These are phyloP conservation scores for Argyresthia albistria DNA, from an alignment of 2,888 invertebrate species.

Conservation along the genomic window DNA sequence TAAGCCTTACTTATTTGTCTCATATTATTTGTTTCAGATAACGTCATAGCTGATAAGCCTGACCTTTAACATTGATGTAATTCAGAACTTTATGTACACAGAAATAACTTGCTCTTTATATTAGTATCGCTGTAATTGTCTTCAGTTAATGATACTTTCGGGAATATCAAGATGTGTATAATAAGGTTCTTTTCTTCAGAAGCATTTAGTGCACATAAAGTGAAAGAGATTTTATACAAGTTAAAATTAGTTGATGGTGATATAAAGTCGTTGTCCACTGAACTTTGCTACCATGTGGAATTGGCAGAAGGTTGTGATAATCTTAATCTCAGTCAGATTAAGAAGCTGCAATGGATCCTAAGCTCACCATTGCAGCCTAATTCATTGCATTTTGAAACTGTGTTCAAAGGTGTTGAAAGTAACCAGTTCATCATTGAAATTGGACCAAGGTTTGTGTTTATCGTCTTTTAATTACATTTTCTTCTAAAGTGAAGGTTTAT, in stretches of 20 bases:
- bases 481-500: no score
- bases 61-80: constrained; percentile 67
- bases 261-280: constrained; percentile 75
- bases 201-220: constrained; percentile 74
- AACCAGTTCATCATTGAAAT: constrained; percentile 81
- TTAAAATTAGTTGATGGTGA: constrained; percentile 57
- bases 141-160: background rate
- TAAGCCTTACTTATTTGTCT: constrained; percentile 38
- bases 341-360: constrained; percentile 84
- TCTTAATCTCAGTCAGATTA: constrained; percentile 73
- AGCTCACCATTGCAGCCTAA: constrained; percentile 77
- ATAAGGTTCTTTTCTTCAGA: constrained; percentile 75
- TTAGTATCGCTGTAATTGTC: background rate
- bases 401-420: constrained; percentile 46
- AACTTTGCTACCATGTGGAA: constrained; percentile 88
- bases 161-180: constrained; percentile 57
- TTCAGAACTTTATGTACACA: constrained; percentile 17
- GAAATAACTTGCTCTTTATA: constrained; percentile 12
- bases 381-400: constrained; percentile 67
- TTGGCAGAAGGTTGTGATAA: constrained; percentile 53
- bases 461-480: no score
- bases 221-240: constrained; percentile 68
- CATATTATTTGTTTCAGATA: constrained; percentile 47
- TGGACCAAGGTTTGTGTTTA: constrained; percentile 80
- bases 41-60: constrained; percentile 29